Percentiles rank a stretch among this genome's conserved stretches.
Evolutionary conservation across 2,797 vertebrate genomes (phyloP).

Genomic region (Holocentrus rufus): DNA sequence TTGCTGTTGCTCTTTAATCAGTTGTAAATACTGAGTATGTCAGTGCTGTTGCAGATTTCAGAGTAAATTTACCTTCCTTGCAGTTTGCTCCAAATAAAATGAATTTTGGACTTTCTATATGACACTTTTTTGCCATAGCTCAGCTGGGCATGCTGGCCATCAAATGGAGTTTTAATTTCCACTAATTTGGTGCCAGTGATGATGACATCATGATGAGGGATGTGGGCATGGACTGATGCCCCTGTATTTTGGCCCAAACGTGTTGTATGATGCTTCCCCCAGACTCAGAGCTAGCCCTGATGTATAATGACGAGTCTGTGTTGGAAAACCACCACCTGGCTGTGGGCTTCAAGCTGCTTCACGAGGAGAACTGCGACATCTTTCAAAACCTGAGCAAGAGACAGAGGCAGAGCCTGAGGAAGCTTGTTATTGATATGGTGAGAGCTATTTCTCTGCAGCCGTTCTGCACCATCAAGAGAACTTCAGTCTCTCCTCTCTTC

Average conservation of each 20-base stretch:
- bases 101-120: too few relatives aligned
- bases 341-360: constrained; percentile 95
- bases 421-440: constrained; percentile 96
- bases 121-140: too few relatives aligned
- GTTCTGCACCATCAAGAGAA: constrained; percentile 1
- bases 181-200: too few relatives aligned
- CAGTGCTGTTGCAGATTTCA: too few relatives aligned
- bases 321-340: constrained; percentile 96
- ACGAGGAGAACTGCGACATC: constrained; percentile 96
- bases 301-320: constrained; percentile 97
- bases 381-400: constrained; percentile 93
- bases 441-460: constrained; percentile 33
- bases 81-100: too few relatives aligned
- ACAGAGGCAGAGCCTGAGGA: constrained; percentile 91
- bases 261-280: constrained; percentile 41
- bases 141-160: too few relatives aligned
- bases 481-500: too few relatives aligned
- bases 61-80: too few relatives aligned
- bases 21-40: too few relatives aligned
- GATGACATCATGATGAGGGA: too few relatives aligned
- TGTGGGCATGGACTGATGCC: neutral
- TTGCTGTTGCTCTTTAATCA: too few relatives aligned
- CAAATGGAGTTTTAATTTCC: too few relatives aligned
- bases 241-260: constrained; percentile 18
- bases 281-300: constrained; percentile 96